Conservation (phyloP, 2,888 invertebrate species). For the Malacosoma neustria region DNA sequence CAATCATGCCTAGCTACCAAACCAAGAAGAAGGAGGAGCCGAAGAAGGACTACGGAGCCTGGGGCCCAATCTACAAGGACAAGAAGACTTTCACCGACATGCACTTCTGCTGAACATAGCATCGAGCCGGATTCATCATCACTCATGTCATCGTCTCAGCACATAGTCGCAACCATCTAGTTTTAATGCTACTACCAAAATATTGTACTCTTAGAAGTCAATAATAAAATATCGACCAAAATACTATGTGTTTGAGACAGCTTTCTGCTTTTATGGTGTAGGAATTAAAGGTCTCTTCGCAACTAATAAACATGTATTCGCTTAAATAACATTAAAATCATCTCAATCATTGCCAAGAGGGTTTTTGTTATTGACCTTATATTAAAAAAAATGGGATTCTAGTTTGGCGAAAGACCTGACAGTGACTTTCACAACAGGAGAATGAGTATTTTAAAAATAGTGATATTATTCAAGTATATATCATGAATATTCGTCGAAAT, state of each 20-base stretch:
- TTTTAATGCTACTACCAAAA: conserved; percentile 28
- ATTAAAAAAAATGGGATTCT: not conserved
- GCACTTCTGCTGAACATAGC: conserved; percentile 75
- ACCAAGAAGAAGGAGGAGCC: conserved; percentile 49
- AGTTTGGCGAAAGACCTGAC: too few relatives aligned
- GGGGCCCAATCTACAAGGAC: conserved; percentile 85
- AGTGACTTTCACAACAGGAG: too few relatives aligned
- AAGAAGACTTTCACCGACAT: conserved; percentile 82
- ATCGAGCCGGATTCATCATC: conserved; percentile 32
- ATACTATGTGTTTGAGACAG: conserved; percentile 27
- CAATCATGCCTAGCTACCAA: conserved; percentile 39
- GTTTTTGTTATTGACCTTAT: conserved; percentile 33
- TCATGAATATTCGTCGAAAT: too few relatives aligned
- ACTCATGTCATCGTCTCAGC: conserved; percentile 19
- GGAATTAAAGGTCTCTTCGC: conserved; percentile 17
- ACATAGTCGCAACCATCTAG: conserved; percentile 7
- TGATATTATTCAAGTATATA: too few relatives aligned
- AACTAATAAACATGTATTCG: conserved; percentile 34
- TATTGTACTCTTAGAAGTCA: conserved; percentile 17
- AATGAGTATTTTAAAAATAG: too few relatives aligned
- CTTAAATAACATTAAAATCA: conserved; percentile 42
- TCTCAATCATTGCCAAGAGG: conserved; percentile 23
- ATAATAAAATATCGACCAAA: conserved; percentile 19
- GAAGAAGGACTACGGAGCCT: conserved; percentile 76
- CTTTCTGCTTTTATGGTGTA: conserved; percentile 25